These are phyloP conservation scores for Sarcoramphus papa DNA, from an alignment of 2,797 vertebrate species.

Conservation along the genomic window DNA sequence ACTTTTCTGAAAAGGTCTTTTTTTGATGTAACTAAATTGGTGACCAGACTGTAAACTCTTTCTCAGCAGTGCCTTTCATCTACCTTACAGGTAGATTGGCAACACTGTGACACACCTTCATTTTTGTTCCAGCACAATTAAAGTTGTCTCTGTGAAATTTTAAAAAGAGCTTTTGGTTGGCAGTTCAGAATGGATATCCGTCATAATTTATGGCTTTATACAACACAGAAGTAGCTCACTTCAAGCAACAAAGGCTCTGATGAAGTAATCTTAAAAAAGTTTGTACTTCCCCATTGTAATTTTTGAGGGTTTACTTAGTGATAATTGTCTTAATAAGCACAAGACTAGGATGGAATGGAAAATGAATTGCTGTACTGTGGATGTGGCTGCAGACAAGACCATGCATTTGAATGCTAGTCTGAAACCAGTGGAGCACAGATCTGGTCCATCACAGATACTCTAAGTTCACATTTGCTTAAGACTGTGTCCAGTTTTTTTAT, in stretches of 20 bases:
- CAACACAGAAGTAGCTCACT: background rate
- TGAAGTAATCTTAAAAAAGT: background rate
- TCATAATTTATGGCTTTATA: background rate
- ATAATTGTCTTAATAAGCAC: constrained; percentile 22
- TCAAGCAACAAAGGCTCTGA: background rate
- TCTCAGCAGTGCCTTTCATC: background rate
- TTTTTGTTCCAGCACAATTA: background rate
- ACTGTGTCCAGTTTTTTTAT: background rate
- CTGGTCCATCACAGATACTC: background rate
- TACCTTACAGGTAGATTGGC: background rate
- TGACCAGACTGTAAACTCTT: background rate
- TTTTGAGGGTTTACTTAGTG: background rate
- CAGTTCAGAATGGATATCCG: background rate
- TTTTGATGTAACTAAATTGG: background rate
- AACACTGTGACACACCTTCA: background rate
- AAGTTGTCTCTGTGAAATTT: background rate
- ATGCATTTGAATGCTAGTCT: background rate
- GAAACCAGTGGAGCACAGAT: background rate
- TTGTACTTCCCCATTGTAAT: background rate
- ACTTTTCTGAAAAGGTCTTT: background rate
- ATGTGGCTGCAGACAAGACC: background rate
- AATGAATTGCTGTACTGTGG: background rate
- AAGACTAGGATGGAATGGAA: constrained; percentile 1
- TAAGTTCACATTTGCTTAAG: background rate
- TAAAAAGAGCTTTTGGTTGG: background rate